Evolutionary conservation across 2,888 invertebrate species (phyloP), one percentile per base, ranked within the genome.

Genomic region (Zele albiditarsus): DNA sequence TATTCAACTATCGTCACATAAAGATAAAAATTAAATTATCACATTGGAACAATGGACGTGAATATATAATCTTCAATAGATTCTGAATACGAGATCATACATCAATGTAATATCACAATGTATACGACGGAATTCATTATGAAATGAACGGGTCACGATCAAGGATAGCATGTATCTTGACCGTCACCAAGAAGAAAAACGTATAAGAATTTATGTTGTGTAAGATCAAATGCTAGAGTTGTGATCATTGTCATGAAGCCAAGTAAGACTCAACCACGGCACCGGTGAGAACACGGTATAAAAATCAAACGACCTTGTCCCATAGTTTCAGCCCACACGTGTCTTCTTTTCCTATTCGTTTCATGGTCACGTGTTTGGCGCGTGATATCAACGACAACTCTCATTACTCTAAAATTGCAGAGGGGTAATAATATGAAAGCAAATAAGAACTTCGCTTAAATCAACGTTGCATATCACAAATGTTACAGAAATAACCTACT

Each of bases 331-430:
- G 53, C 66, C 28, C 53, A 42, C 70, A 65, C 66, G 77, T 74
- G 65, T 57, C 66, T 67, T 67, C 71, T 63, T 74, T 69, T 65
- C 74, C 72, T 66, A 69, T 74, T 38, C 69, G 72, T 53, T 53
- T 53, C 53, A 53, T 46, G 66, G 72, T 79, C 73, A 73, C 77
- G 77, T 67, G 75, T 68, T 60, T 53, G 46, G 76, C 69, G 38
- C 74, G 75, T 76, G 69, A 69, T 68, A 10, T 38, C 27, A 49
- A 28, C 62, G 46, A 38, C 49, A 20, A 65, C 33, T 10, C 20
- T 53, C 10, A 53, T 53, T 23, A 20, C 23, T n/a, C 53, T 53
- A 31, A 23, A 28, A 66, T 53, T 60, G 14, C 10, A 3, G 28
- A 16, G 16, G 60, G 28, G 60, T 28, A 27, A 16, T 60, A 3